Evolutionary conservation across 2,888 invertebrate genomes (phyloP).

Genomic region (Villa cingulata): DNA sequence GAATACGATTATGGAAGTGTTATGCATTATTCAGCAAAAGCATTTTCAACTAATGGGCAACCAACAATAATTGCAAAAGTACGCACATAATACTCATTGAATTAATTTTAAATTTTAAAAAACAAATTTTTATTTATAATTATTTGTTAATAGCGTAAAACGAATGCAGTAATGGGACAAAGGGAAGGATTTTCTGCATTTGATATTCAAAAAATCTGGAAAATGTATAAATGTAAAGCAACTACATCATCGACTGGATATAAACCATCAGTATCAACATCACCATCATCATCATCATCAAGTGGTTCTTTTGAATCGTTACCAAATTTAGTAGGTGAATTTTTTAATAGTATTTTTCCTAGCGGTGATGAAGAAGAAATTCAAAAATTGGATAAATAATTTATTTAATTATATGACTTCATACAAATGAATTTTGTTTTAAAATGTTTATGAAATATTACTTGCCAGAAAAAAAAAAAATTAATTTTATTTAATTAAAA

Average conservation of each 20-base stretch:
- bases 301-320: slow-evolving; percentile 1
- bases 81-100: slow-evolving; percentile 8
- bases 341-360: slow-evolving; percentile 1
- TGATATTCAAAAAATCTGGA: slow-evolving; percentile 53
- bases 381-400: not conserved
- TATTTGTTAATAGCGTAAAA: not conserved
- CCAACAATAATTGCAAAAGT: slow-evolving; percentile 62
- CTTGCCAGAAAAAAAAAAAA: too few relatives aligned
- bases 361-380: slow-evolving; percentile 5
- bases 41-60: slow-evolving; percentile 57
- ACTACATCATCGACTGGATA: slow-evolving; percentile 12
- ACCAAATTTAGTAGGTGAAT: not conserved
- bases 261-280: too few relatives aligned
- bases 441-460: too few relatives aligned
- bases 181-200: slow-evolving; percentile 51
- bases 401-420: too few relatives aligned
- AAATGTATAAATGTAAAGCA: slow-evolving; percentile 50
- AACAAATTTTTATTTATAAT: too few relatives aligned
- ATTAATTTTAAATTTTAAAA: too few relatives aligned
- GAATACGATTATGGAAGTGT: slow-evolving; percentile 68
- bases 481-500: too few relatives aligned
- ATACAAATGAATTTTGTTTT: too few relatives aligned
- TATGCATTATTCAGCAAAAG: slow-evolving; percentile 69
- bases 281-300: not conserved
- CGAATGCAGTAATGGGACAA: slow-evolving; percentile 44